A percentile compares a stretch with the other conserved stretches of the same genome.
Evolutionary conservation across 2,113 vertebrate species (phyloP).

Genomic region (Colossoma macropomum): DNA sequence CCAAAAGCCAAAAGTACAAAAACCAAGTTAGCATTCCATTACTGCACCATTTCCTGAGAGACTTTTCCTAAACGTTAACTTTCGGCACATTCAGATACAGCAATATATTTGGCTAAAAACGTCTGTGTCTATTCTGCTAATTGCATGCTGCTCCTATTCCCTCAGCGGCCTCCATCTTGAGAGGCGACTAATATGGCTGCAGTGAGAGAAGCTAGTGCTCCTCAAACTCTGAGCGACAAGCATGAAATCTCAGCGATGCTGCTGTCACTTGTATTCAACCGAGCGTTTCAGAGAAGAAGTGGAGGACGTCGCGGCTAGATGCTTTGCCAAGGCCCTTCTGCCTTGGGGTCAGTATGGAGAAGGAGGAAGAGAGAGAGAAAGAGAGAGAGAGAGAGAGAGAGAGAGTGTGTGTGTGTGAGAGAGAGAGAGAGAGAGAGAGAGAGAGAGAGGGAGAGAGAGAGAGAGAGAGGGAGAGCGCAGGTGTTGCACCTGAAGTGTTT

Average conservation of each 20-base stretch:
- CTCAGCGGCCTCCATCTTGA: background rate
- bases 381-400: slow-evolving; percentile 14
- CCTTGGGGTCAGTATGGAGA: background rate
- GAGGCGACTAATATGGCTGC: background rate
- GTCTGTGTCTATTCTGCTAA: background rate
- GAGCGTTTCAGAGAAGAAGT: slow-evolving; percentile 34
- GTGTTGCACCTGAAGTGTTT: slow-evolving; percentile 33
- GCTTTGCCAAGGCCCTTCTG: background rate
- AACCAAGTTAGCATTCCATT: background rate
- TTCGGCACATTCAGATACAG: background rate
- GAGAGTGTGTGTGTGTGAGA: background rate
- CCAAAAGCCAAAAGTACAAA: background rate
- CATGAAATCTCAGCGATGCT: slow-evolving; percentile 54
- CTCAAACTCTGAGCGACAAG: slow-evolving; percentile 47
- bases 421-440: slow-evolving; percentile 4
- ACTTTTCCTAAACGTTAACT: background rate
- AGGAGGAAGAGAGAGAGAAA: slow-evolving; percentile 9
- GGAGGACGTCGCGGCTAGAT: background rate
- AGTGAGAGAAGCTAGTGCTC: background rate
- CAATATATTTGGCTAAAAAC: background rate
- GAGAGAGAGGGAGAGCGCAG: background rate
- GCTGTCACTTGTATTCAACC: slow-evolving; percentile 53
- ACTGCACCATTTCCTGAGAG: background rate
- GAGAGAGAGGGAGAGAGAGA: slow-evolving; percentile 3
- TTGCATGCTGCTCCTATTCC: background rate